Evolutionary conservation across 2,797 vertebrate species (phyloP).

Genomic region (Myotis pilosus): DNA sequence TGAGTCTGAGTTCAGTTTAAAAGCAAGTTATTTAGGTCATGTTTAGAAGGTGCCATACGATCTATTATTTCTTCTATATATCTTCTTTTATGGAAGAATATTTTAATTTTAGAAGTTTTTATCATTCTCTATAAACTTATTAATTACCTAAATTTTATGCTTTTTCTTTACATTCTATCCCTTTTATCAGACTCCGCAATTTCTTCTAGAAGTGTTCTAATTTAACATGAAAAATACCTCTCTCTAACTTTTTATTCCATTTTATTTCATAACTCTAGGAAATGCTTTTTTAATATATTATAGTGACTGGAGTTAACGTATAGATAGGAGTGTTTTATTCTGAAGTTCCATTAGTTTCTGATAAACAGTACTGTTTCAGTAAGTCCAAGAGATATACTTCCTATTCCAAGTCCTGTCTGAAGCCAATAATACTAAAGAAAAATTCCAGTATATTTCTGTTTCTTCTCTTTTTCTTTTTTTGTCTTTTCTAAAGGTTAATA

Average conservation of each 20-base stretch:
- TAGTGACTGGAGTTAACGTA: background rate
- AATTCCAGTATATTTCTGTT: constrained; percentile 19
- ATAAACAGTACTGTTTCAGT: background rate
- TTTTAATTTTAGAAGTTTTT: background rate
- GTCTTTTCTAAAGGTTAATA: constrained; percentile 66
- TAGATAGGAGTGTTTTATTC: background rate
- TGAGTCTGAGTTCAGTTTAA: background rate
- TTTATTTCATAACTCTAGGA: constrained; percentile 43
- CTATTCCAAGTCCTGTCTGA: constrained; percentile 37
- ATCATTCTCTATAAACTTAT: background rate
- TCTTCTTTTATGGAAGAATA: background rate
- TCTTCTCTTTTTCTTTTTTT: background rate
- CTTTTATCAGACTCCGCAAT: background rate
- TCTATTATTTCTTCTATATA: background rate
- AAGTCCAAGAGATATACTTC: constrained; percentile 4
- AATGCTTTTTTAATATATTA: background rate
- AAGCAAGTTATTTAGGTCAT: background rate
- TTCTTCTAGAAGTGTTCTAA: constrained; percentile 12
- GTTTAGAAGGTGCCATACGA: background rate
- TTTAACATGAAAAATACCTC: background rate
- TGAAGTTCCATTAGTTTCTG: constrained; percentile 10
- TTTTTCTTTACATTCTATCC: background rate
- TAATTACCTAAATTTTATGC: background rate
- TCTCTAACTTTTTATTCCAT: background rate
- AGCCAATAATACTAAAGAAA: background rate